Evolutionary conservation across 1,140 invertebrate species (phyloP).

Genomic region (Drosophila erecta): DNA sequence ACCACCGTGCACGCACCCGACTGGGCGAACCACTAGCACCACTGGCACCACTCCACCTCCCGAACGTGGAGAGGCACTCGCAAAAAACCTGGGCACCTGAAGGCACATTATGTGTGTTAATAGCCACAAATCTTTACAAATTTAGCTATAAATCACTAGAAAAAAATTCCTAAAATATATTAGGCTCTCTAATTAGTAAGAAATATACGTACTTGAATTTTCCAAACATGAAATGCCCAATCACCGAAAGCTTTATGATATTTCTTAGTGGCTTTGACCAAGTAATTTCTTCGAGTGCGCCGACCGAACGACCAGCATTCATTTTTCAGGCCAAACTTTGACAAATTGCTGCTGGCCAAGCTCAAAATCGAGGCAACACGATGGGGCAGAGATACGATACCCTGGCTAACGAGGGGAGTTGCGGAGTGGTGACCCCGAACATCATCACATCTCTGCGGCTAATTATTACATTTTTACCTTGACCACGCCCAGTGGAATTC

Average conservation of each 20-base stretch:
- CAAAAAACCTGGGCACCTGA: not conserved
- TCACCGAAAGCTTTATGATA: too few relatives aligned
- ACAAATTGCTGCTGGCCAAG: slow-evolving; percentile 61
- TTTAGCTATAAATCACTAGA: too few relatives aligned
- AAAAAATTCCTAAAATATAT: not conserved
- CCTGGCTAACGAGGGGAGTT: not conserved
- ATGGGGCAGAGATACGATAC: not conserved
- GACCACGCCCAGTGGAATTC: slow-evolving; percentile 21
- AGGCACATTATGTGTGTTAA: not conserved
- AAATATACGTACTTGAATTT: too few relatives aligned
- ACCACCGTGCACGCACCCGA: slow-evolving; percentile 14
- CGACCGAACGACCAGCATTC: slow-evolving; percentile 37
- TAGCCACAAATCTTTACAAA: not conserved
- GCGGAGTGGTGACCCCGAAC: slow-evolving; percentile 16
- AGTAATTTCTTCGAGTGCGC: slow-evolving; percentile 3
- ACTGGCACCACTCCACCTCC: not conserved
- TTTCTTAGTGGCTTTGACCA: too few relatives aligned
- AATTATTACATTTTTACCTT: slow-evolving; percentile 68
- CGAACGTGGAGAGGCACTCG: not conserved
- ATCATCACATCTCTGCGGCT: slow-evolving; percentile 60
- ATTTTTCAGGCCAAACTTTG: slow-evolving; percentile 61
- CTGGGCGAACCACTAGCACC: not conserved
- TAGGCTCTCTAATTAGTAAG: too few relatives aligned
- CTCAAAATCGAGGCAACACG: slow-evolving; percentile 34
- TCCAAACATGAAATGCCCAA: too few relatives aligned